Conservation (phyloP, 2,888 invertebrate genomes). For the Philonicus albiceps region DNA sequence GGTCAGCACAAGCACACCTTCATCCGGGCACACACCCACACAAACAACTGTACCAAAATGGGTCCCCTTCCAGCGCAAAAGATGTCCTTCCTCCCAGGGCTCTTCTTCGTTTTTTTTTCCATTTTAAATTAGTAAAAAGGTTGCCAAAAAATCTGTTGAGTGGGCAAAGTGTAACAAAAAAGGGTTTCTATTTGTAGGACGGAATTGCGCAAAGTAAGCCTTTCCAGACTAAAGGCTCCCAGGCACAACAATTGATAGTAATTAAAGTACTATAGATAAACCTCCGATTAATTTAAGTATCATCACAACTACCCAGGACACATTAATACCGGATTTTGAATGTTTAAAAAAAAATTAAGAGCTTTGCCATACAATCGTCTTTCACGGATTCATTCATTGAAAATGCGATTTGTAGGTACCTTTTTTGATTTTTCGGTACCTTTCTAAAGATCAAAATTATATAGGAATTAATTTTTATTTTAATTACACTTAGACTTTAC, state of each 20-base stretch:
- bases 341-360: no score
- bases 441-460: no score
- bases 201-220: not conserved
- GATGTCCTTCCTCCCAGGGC: not conserved
- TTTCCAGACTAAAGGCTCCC: not conserved
- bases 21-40: not conserved
- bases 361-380: no score
- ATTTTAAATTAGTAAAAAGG: constrained; percentile 7
- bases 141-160: not conserved
- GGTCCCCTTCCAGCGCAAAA: not conserved
- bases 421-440: no score
- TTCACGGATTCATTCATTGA: no score
- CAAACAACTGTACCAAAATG: not conserved
- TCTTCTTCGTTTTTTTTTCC: constrained; percentile 7
- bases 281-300: not conserved
- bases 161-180: constrained; percentile 4
- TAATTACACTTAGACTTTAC: no score
- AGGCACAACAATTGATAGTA: not conserved
- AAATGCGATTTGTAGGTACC: no score
- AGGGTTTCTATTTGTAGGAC: not conserved
- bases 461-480: no score
- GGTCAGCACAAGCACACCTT: constrained; percentile 33
- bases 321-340: no score
- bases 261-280: not conserved
- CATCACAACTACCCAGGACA: no score